Evolutionary conservation across 2,888 invertebrate species (phyloP).

Genomic region (Peribatodes rhomboidaria): DNA sequence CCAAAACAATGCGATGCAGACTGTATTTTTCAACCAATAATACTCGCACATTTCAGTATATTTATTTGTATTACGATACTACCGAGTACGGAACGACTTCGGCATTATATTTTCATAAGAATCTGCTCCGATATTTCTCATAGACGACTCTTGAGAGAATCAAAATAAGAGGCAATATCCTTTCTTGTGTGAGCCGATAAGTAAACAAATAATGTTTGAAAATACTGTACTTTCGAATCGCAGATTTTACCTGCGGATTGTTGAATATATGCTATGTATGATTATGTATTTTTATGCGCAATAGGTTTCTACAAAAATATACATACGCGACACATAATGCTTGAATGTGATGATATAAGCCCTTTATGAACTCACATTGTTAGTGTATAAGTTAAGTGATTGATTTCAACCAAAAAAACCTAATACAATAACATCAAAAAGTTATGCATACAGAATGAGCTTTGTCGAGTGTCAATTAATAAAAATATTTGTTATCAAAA

Average conservation of each 20-base stretch:
- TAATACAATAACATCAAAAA: not conserved
- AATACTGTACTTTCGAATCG: slow-evolving; percentile 4
- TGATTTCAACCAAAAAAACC: not conserved
- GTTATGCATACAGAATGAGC: not conserved
- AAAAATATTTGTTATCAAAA: slow-evolving; percentile 21
- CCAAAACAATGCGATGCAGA: slow-evolving; percentile 49
- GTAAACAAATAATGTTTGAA: slow-evolving; percentile 11
- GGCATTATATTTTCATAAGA: slow-evolving; percentile 46
- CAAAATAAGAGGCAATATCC: slow-evolving; percentile 15
- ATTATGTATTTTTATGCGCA: not conserved
- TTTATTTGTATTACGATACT: slow-evolving; percentile 54
- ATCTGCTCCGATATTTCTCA: slow-evolving; percentile 21
- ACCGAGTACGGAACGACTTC: slow-evolving; percentile 44
- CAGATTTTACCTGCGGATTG: not conserved
- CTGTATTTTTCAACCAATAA: slow-evolving; percentile 52
- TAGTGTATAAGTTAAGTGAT: not conserved
- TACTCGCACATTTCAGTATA: slow-evolving; percentile 44
- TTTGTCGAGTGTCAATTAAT: slow-evolving; percentile 1
- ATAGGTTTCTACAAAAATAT: too few species aligned
- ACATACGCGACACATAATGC: too few species aligned
- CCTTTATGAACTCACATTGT: not conserved
- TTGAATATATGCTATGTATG: not conserved
- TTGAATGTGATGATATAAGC: too few species aligned
- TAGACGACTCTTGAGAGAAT: slow-evolving; percentile 26
- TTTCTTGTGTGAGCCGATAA: slow-evolving; percentile 12